Base-by-base conservation (phyloP, 2,113 vertebrate genomes). In the Coptodon rendalli region DNA sequence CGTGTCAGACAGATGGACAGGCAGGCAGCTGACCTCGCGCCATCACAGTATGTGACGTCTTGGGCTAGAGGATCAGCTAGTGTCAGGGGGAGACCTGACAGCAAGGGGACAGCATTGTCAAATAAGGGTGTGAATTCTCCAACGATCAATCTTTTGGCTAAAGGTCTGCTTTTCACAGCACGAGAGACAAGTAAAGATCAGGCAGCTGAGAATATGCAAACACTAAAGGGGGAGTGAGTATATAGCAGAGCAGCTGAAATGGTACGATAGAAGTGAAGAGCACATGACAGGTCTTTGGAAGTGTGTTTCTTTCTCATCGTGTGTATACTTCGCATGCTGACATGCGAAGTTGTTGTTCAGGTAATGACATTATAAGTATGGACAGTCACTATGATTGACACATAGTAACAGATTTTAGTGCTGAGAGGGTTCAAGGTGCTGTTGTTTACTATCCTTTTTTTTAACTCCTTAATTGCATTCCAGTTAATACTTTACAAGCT, bases 221-320 rank as follows among this genome's bases (percentile, higher is more conserved):
- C 43, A 50, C 43, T 76, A 76, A 76, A 48, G 57, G 54, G 71
- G 54, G 73, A 9, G 63, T 9, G 61, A 29, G 84, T 3, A 56
- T 11, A 59, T 1, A 22, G 24, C 24, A 61, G n/a, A 78, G 43
- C 71, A 31, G 89, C 68, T 81, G 61, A 61, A 84, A 92, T 87
- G 87, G 90, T 61, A 86, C 66, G 84, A 92, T 90, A 84, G 88
- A 93, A 95, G 96, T 91, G 83, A 94, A 57, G 87, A 95, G 92
- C 93, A 95, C 94, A 95, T 95, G 96, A 95, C 89, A 87, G 82
- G 81, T 89, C 81, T 61, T 12, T 76, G 85, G 66, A 83, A 38
- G 89, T 48, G 80, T 82, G 54, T 84, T 50, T 45, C 59, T 82
- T 73, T 56, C 84, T 73, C 50, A 76, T 81, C 85, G 56, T 82